Percentiles rank a stretch among this genome's conserved stretches.
Evolutionary conservation across 2,888 invertebrate genomes (phyloP).

Genomic region (Patella pellucida): DNA sequence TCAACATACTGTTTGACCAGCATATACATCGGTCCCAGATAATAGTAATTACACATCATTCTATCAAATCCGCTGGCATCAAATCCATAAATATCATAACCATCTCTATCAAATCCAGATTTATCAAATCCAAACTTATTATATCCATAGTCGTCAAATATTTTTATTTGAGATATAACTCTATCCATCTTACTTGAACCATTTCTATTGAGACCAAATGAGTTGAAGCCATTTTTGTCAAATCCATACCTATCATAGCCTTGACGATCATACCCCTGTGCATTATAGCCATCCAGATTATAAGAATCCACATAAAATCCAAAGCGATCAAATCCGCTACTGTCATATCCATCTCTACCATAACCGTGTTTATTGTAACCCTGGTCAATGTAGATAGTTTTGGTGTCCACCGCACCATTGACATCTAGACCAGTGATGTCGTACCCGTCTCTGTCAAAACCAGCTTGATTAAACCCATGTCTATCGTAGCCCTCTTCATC

Average conservation of each 20-base stretch:
- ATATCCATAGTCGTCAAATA: constrained; percentile 57
- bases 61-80: constrained; percentile 58
- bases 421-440: constrained; percentile 53
- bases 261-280: constrained; percentile 58
- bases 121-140: constrained; percentile 59
- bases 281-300: constrained; percentile 65
- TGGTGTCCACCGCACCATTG: constrained; percentile 48
- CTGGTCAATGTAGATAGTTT: constrained; percentile 52
- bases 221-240: constrained; percentile 58
- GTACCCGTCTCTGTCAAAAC: constrained; percentile 60
- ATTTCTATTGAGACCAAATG: constrained; percentile 57
- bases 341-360: constrained; percentile 60
- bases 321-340: constrained; percentile 56
- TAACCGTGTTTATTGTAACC: constrained; percentile 63
- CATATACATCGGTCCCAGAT: constrained; percentile 63
- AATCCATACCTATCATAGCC: constrained; percentile 68
- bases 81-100: constrained; percentile 67
- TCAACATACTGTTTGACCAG: constrained; percentile 58
- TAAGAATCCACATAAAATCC: constrained; percentile 62
- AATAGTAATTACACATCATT: constrained; percentile 59
- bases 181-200: constrained; percentile 33
- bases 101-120: constrained; percentile 63
- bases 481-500: constrained; percentile 51
- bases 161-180: constrained; percentile 1
- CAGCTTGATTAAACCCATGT: constrained; percentile 57